These are phyloP conservation scores for Phrixothrix hirtus DNA, from an alignment of 2,888 invertebrate genomes.

Conservation along the genomic window DNA sequence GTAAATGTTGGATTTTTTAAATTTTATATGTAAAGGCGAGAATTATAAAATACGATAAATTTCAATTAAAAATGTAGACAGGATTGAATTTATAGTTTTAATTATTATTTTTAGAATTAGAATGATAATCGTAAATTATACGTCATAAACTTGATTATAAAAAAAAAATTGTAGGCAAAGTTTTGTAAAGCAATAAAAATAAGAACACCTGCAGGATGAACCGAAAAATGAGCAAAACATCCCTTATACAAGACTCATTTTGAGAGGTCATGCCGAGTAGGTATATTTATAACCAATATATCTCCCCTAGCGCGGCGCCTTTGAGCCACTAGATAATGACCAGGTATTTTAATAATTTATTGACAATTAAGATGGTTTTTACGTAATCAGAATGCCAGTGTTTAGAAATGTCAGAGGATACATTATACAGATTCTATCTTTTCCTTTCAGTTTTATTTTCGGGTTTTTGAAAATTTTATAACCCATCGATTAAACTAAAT, in stretches of 20 bases:
- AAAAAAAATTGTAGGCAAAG: conserved; percentile 14
- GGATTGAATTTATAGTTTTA: conserved; percentile 16
- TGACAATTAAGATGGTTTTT: conserved; percentile 48
- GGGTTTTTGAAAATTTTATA: no score
- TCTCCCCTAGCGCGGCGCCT: conserved; percentile 47
- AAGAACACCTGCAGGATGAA: conserved; percentile 37
- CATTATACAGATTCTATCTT: no score
- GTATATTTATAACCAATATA: conserved; percentile 50
- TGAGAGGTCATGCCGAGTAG: conserved; percentile 39
- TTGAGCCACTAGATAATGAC: conserved; percentile 48
- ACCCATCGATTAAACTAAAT: no score
- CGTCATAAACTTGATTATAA: conserved; percentile 14
- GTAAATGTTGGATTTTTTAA: not conserved
- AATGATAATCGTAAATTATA: conserved; percentile 17
- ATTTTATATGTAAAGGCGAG: conserved; percentile 1
- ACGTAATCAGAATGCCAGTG: conserved; percentile 34
- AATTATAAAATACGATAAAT: no score
- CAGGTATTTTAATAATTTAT: conserved; percentile 51
- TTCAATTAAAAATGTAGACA: no score
- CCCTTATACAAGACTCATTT: conserved; percentile 30
- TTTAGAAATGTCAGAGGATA: not conserved
- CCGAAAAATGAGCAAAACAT: conserved; percentile 36
- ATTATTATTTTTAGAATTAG: conserved; percentile 13
- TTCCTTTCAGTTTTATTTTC: no score
- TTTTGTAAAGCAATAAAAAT: conserved; percentile 24